Evolutionary conservation across 2,113 vertebrate species (phyloP).

Genomic region (Scytalopus superciliaris): DNA sequence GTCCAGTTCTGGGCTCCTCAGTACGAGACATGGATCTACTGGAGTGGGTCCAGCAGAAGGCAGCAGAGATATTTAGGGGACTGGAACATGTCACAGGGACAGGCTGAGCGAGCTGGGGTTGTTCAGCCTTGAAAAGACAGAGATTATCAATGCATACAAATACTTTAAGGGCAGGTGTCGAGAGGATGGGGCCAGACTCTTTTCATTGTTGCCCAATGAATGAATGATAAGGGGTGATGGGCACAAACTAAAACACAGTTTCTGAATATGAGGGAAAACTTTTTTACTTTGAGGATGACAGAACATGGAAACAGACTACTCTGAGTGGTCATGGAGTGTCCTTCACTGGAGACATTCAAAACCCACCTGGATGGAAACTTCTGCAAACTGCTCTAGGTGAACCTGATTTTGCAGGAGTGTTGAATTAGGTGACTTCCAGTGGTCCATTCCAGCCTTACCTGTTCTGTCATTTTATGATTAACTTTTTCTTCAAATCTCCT

Average conservation of each 20-base stretch:
- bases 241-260: background rate
- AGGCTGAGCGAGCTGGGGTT: background rate
- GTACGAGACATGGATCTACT: accelerated
- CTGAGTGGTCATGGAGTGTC: background rate
- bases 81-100: background rate
- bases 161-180: background rate
- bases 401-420: accelerated
- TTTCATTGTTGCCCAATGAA: background rate
- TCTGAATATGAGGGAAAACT: background rate
- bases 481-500: background rate
- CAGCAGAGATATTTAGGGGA: accelerated
- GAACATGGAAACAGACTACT: background rate
- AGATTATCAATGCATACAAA: too few relatives aligned
- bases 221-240: too few relatives aligned
- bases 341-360: background rate
- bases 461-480: background rate
- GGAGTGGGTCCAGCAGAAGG: accelerated
- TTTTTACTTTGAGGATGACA: background rate
- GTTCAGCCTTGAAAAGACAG: background rate
- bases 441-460: background rate
- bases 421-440: background rate
- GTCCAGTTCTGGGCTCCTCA: background rate
- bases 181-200: background rate
- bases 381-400: background rate
- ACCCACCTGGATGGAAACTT: background rate